Evolutionary conservation across 35 echinoderm and acorn worm genomes (phyloP).

Genomic region (Ophiothrix spiculata): DNA sequence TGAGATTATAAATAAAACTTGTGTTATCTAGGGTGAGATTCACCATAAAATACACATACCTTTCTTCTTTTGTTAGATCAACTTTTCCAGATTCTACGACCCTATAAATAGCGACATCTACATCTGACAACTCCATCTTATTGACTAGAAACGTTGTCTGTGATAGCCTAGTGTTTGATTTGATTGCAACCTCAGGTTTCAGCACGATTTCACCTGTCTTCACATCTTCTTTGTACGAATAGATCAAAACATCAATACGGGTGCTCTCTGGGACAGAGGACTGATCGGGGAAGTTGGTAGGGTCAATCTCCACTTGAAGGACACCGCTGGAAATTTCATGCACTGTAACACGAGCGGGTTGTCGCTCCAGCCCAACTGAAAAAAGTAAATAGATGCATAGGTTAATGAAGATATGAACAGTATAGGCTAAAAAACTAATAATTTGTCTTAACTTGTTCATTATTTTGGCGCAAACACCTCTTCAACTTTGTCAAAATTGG

Average conservation of each 20-base stretch:
- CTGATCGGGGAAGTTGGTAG: conserved; percentile 29
- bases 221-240: conserved; percentile 51
- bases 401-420: not conserved
- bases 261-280: conserved; percentile 3
- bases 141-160: conserved; percentile 31
- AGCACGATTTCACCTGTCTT: conserved; percentile 31
- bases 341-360: conserved; percentile 17
- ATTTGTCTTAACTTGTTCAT: too few relatives aligned
- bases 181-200: conserved; percentile 30
- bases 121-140: not conserved
- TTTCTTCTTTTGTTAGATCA: conserved; percentile 10
- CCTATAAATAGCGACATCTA: conserved; percentile 59
- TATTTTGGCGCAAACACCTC: too few relatives aligned
- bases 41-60: not conserved
- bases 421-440: not conserved
- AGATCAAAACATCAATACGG: conserved; percentile 61
- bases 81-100: conserved; percentile 45
- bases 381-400: not conserved
- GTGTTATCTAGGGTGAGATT: too few relatives aligned
- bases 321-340: not conserved
- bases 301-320: conserved; percentile 24
- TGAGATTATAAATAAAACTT: too few relatives aligned
- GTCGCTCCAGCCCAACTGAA: conserved; percentile 57
- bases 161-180: conserved; percentile 25
- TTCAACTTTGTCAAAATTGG: too few relatives aligned